phyloP scores from a whole-genome alignment of 2,888 invertebrate genomes.

The Leptinotarsa haldemani region DNA sequence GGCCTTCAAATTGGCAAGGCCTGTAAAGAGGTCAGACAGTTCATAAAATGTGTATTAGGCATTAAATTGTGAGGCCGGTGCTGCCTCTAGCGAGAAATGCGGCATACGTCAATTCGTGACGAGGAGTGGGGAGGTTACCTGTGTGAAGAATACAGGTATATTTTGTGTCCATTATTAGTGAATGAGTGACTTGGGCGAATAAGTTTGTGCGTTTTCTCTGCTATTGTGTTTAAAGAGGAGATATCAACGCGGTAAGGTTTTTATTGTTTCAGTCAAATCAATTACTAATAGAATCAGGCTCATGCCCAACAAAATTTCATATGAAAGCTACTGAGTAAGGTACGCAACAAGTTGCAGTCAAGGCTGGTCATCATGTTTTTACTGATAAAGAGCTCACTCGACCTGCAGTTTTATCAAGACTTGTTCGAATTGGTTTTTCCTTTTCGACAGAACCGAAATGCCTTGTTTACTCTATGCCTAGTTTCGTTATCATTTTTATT shows the following conservation, averaged over 20 bases:
- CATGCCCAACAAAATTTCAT: conserved; percentile 6
- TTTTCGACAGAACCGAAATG: not conserved
- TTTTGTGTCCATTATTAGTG: conserved; percentile 46
- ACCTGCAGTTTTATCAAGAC: not conserved
- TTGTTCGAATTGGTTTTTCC: not conserved
- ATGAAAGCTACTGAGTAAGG: conserved; percentile 31
- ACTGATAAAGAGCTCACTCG: conserved; percentile 11
- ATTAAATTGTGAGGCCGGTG: conserved; percentile 29
- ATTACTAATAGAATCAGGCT: conserved; percentile 20
- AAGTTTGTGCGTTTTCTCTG: conserved; percentile 33
- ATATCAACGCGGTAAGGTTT: conserved; percentile 38
- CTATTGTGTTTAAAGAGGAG: conserved; percentile 29
- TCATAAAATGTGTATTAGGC: conserved; percentile 42
- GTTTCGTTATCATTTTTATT: conserved; percentile 1
- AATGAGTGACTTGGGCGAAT: conserved; percentile 38
- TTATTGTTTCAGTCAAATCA: conserved; percentile 12
- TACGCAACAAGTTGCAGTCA: conserved; percentile 52
- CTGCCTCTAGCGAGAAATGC: conserved; percentile 40
- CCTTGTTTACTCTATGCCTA: not conserved
- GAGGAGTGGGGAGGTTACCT: conserved; percentile 41
- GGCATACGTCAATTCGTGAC: conserved; percentile 26
- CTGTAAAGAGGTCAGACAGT: conserved; percentile 39
- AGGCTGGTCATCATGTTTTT: conserved; percentile 38
- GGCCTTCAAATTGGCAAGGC: conserved; percentile 29
- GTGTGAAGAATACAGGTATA: conserved; percentile 46